A percentile compares a stretch with the other conserved stretches of the same genome.
phyloP scores from a whole-genome alignment of 1,140 invertebrate species.

The Drosophila mojavensis region DNA sequence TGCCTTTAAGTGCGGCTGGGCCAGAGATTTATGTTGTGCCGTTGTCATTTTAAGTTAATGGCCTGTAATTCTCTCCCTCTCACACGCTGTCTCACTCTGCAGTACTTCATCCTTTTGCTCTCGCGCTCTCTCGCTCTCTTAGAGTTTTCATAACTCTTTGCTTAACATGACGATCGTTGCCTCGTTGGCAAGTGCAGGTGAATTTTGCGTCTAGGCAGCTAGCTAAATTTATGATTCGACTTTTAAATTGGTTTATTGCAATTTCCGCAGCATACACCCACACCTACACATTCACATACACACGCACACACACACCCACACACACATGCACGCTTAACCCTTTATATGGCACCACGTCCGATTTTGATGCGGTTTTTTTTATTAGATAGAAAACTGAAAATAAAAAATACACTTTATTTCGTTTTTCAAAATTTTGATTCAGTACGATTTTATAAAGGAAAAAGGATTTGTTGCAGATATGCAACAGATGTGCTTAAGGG shows the following conservation, averaged over 20 bases:
- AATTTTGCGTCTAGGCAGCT: conserved; percentile 46
- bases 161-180: conserved; percentile 39
- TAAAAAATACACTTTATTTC: no score
- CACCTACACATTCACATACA: background rate
- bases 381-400: no score
- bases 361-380: no score
- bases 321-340: background rate
- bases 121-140: background rate
- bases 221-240: conserved; percentile 57
- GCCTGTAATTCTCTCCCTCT: conserved; percentile 53
- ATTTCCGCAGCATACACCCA: conserved; percentile 53
- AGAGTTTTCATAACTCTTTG: conserved; percentile 47
- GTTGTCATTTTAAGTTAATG: conserved; percentile 79
- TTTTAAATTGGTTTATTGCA: conserved; percentile 76
- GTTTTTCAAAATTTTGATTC: no score
- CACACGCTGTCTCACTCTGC: background rate
- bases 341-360: no score
- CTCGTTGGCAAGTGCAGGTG: conserved; percentile 59
- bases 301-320: background rate
- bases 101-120: background rate
- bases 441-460: no score
- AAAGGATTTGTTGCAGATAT: no score
- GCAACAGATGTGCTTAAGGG: no score
- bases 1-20: conserved; percentile 57
- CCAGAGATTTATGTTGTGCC: conserved; percentile 70